Evolutionary conservation across 2,797 vertebrate genomes (phyloP).

Genomic region (Luscinia megarhynchos): DNA sequence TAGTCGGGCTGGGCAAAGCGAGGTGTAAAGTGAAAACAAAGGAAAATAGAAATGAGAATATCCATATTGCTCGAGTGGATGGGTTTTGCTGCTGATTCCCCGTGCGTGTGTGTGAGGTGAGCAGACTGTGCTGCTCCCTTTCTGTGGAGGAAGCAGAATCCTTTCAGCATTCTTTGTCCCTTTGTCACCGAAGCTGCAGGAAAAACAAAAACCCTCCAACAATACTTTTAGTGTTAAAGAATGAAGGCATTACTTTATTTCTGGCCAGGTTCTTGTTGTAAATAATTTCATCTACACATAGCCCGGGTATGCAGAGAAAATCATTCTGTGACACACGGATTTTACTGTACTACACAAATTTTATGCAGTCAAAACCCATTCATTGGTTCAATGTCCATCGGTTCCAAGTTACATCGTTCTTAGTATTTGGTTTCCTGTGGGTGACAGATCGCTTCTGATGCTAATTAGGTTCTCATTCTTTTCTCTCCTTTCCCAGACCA

Average conservation of each 20-base stretch:
- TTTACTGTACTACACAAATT: neutral
- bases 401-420: neutral
- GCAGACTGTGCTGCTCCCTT: neutral
- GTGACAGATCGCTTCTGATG: neutral
- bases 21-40: neutral
- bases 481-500: neutral
- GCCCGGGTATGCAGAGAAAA: neutral
- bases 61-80: neutral
- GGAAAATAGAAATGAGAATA: neutral
- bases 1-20: neutral
- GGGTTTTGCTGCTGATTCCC: neutral
- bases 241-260: neutral
- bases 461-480: neutral
- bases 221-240: neutral
- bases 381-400: neutral
- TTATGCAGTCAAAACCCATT: neutral
- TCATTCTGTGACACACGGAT: rapidly evolving
- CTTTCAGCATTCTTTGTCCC: neutral
- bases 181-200: neutral
- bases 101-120: neutral
- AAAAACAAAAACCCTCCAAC: neutral
- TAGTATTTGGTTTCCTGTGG: neutral
- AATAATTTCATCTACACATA: neutral
- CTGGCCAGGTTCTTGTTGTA: neutral
- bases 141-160: neutral